phyloP scores from a whole-genome alignment of 2,797 vertebrate species.

The Simalia tracyae region DNA sequence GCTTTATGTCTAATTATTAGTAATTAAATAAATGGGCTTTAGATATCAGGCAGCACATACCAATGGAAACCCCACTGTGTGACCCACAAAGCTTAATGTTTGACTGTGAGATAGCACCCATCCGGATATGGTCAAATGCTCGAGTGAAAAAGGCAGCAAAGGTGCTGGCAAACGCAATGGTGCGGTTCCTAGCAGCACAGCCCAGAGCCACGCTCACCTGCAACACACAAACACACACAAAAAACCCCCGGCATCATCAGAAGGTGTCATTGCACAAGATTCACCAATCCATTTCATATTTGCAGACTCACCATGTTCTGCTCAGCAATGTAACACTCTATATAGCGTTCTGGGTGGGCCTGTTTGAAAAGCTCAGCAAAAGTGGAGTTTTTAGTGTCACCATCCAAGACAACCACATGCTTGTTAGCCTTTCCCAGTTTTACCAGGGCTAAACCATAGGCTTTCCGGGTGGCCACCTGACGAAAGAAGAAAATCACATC shows the following conservation, averaged over 20 bases:
- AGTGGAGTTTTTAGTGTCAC: conserved; percentile 87
- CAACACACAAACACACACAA: conserved; percentile 11
- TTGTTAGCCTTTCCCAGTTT: conserved; percentile 77
- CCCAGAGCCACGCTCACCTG: conserved; percentile 88
- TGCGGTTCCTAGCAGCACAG: conserved; percentile 80
- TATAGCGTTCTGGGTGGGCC: conserved; percentile 83
- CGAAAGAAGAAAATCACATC: not conserved
- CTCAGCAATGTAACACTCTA: conserved; percentile 90
- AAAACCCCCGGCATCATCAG: not conserved
- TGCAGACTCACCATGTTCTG: conserved; percentile 76
- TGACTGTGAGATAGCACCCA: conserved; percentile 82
- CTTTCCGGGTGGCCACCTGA: conserved; percentile 82
- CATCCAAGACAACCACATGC: conserved; percentile 83
- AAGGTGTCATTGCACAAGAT: not conserved
- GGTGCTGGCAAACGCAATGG: conserved; percentile 82
- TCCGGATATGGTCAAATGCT: conserved; percentile 87
- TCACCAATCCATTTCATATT: too few species aligned
- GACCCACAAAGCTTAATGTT: conserved; percentile 88
- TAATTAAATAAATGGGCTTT: not conserved
- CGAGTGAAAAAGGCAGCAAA: conserved; percentile 85
- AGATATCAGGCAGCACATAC: conserved; percentile 67
- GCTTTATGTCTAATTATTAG: not conserved
- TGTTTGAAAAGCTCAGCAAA: conserved; percentile 86
- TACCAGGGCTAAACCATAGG: conserved; percentile 82
- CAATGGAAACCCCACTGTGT: conserved; percentile 86